Base-by-base conservation (phyloP, 2,888 invertebrate species). In the Tineola bisselliella region DNA sequence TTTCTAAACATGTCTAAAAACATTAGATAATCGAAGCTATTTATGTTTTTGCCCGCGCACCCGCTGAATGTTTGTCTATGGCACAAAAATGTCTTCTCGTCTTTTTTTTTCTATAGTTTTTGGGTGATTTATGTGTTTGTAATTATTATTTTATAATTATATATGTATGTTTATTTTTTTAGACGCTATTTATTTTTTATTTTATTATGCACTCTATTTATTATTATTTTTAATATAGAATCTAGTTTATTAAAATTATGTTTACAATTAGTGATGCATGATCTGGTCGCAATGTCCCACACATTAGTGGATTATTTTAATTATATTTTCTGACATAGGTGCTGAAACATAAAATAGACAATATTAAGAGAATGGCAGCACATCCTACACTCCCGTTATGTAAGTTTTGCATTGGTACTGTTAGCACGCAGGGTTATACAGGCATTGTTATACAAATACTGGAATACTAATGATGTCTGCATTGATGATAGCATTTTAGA, bases 381-480 rank as follows among this genome's bases (percentile, higher is more conserved):
- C 99, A 99, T 90, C 98, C 99, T 13, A 88, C 95, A 61, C 90
- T 98, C 77, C 98, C 99, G 33, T 89, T 99, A 69, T 99, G 97
- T 97, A 90, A 95, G 96, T 92, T 38, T n/a, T n/a, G n/a, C n/a
- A n/a, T n/a, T n/a, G n/a, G n/a, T n/a, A n/a, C n/a, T n/a, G n/a
- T n/a, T n/a, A n/a, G n/a, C n/a, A n/a, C n/a, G n/a, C n/a, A n/a
- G n/a, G n/a, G n/a, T n/a, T n/a, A n/a, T n/a, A n/a, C n/a, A n/a
- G n/a, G n/a, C n/a, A n/a, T n/a, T n/a, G n/a, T n/a, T n/a, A n/a
- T n/a, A n/a, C n/a, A n/a, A n/a, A n/a, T n/a, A n/a, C n/a, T n/a
- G n/a, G n/a, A n/a, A n/a, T n/a, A n/a, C n/a, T n/a, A n/a, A n/a
- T n/a, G n/a, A n/a, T n/a, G n/a, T n/a, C n/a, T n/a, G n/a, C n/a